Evolutionary conservation across 2,113 vertebrate species (phyloP), one percentile per base, ranked within the genome.

Genomic region (Archocentrus centrarchus): DNA sequence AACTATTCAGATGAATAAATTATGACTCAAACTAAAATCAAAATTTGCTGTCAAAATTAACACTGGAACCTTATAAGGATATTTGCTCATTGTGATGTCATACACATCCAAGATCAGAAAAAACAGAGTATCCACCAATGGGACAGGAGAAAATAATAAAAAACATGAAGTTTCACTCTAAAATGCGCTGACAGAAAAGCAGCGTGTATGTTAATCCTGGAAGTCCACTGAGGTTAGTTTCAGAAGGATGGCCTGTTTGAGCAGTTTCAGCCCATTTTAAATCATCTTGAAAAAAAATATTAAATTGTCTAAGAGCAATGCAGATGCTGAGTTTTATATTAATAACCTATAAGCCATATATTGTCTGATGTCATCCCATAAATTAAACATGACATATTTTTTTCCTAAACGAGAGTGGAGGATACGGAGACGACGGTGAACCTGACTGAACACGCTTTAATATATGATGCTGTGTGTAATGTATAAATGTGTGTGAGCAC

Each of bases 191-290:
- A 55, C 6, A 7, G 18, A 53, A 55, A 55, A 7, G 50, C 17
- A 55, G 50, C 3, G 8, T 55, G 27, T 10, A 32, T 3, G 44
- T 70, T 32, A 7, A 32, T 32, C 66, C 24, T 3, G 20, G 30
- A 3, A 13, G 20, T 63, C 20, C 35, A 4, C 6, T 53, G 17
- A 50, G 66, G 44, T 18, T 24, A 27, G 64, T 24, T 3, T 27
- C 14, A 68, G 2, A 11, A 11, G 22, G 13, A 27, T 44, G 24
- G 63, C 64, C 47, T 10, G 0, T 50, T 20, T 11, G 64, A 70
- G 64, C 41, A 30, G 39, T 0, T 70, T 70, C 0, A 70, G 9
- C 9, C 24, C 15, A 53, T 32, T 0, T 0, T 0, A 50, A 0
- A 1, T 3, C 2, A 37, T 7, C 37, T 9, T 5, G 8, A 35